phyloP scores from a whole-genome alignment of 2,113 vertebrate species.

The Nasalis larvatus region DNA sequence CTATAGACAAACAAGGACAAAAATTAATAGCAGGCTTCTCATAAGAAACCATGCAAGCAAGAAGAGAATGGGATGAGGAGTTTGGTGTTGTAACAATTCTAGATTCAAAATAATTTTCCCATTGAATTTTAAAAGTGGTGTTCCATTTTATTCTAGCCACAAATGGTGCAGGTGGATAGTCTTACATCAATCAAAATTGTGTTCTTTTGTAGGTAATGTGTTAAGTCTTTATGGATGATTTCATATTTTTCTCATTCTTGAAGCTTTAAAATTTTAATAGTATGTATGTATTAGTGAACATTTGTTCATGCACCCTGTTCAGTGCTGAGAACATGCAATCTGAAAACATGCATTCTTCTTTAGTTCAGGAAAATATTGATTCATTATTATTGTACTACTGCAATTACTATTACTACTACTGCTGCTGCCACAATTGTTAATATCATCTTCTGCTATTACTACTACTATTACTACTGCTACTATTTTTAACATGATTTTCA shows the following conservation, averaged over 20 bases:
- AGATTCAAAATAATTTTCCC: background rate
- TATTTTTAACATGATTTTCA: background rate
- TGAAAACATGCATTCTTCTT: background rate
- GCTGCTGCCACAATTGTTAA: background rate
- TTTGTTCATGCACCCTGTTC: background rate
- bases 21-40: background rate
- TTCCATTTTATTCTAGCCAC: background rate
- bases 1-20: background rate
- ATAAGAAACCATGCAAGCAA: background rate
- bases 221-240: background rate
- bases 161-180: background rate
- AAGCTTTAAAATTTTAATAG: background rate
- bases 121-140: background rate
- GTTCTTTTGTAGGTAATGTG: background rate
- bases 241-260: background rate
- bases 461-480: background rate
- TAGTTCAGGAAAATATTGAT: background rate
- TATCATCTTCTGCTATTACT: background rate
- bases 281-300: background rate
- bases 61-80: background rate
- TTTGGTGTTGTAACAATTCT: background rate
- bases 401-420: background rate
- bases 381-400: background rate
- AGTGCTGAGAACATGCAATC: background rate
- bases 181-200: background rate